Evolutionary conservation across 2,113 vertebrate species (phyloP).

Genomic region (Perognathus longimembris): DNA sequence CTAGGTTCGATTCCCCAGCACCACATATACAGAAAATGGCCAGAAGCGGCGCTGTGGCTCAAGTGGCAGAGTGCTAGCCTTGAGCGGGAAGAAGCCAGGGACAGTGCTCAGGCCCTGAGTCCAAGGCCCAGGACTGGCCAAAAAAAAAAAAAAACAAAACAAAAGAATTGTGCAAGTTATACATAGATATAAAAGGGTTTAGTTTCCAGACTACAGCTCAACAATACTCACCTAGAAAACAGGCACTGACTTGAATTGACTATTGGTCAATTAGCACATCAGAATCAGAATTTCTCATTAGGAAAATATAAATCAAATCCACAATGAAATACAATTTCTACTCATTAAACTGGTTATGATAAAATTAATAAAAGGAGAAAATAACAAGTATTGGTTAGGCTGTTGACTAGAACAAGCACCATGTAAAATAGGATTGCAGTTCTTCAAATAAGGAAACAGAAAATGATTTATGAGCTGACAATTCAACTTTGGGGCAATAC

Average conservation of each 20-base stretch:
- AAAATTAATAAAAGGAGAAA: background rate
- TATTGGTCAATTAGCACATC: background rate
- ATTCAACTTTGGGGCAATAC: background rate
- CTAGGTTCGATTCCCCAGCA: too few relatives aligned
- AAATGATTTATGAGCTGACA: background rate
- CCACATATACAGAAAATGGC: too few relatives aligned
- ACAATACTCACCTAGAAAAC: background rate
- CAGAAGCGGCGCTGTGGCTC: too few relatives aligned
- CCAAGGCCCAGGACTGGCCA: too few relatives aligned
- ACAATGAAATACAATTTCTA: background rate
- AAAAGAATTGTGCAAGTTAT: background rate
- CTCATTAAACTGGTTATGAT: background rate
- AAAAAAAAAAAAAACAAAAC: too few relatives aligned
- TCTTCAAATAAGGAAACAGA: background rate
- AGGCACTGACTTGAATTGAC: background rate
- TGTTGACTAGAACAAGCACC: background rate
- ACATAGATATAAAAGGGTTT: background rate
- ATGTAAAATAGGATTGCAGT: background rate
- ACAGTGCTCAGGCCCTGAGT: too few relatives aligned
- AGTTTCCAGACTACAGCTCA: background rate
- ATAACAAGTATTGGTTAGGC: background rate
- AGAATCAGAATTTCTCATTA: background rate
- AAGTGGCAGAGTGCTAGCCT: too few relatives aligned
- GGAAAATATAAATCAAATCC: background rate
- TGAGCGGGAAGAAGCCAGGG: too few relatives aligned